Evolutionary conservation across 2,797 vertebrate genomes (phyloP).

Genomic region (Cyprinodon diabolis): DNA sequence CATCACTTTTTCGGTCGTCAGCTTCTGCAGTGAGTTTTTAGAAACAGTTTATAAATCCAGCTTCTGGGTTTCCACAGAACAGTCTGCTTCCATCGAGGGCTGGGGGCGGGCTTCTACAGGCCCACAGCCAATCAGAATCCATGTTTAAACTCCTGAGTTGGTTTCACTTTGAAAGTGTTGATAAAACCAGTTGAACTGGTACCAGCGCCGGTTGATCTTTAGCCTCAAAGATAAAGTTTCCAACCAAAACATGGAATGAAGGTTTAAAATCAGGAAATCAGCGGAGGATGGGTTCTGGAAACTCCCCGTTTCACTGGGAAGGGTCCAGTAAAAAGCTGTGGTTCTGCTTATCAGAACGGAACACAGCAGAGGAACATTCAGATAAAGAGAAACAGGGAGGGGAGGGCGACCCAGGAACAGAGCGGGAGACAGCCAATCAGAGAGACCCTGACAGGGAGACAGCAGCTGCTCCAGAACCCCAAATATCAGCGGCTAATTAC

Average conservation of each 20-base stretch:
- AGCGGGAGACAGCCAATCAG: constrained; percentile 12
- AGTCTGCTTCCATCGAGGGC: background rate
- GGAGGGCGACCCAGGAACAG: constrained; percentile 24
- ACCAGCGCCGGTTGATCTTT: background rate
- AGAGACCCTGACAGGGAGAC: background rate
- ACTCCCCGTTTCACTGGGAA: too few relatives aligned
- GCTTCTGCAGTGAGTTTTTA: too few relatives aligned
- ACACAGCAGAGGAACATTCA: background rate
- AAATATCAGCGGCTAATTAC: background rate
- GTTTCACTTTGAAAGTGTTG: background rate
- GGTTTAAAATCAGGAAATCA: too few relatives aligned
- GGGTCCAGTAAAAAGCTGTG: too few relatives aligned
- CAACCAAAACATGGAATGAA: too few relatives aligned
- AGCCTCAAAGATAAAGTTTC: too few relatives aligned
- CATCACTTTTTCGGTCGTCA: too few relatives aligned
- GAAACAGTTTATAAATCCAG: too few relatives aligned
- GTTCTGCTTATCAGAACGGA: too few relatives aligned
- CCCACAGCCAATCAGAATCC: background rate
- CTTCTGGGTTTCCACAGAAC: too few relatives aligned
- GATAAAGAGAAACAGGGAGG: background rate
- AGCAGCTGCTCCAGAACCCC: constrained; percentile 9
- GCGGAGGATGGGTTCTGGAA: too few relatives aligned
- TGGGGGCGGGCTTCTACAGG: background rate
- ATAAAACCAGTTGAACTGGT: background rate
- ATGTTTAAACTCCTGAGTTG: background rate